A percentile compares a stretch with the other conserved stretches of the same genome.
phyloP scores from a whole-genome alignment of 2,797 vertebrate species.

The Molossus molossus region DNA sequence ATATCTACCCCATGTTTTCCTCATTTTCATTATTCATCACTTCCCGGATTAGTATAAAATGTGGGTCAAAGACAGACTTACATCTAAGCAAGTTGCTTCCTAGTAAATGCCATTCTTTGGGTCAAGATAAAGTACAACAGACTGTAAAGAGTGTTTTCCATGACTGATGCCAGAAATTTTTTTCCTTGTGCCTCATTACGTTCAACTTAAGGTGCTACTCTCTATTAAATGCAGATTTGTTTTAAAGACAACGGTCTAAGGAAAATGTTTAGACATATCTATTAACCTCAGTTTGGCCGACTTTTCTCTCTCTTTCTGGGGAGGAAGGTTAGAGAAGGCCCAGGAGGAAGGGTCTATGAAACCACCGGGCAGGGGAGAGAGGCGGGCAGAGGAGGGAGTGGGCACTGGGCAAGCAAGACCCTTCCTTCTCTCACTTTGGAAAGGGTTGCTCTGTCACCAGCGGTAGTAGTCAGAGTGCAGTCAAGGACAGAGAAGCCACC shows the following conservation, averaged over 20 bases:
- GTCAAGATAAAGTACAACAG: conserved; percentile 25
- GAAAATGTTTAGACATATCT: background rate
- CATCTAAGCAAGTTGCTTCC: background rate
- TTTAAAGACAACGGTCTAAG: background rate
- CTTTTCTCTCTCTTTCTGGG: background rate
- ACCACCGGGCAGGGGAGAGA: background rate
- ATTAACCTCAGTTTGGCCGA: background rate
- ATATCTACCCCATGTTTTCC: background rate
- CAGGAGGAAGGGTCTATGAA: background rate
- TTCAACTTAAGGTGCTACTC: background rate
- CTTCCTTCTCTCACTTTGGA: background rate
- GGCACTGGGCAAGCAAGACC: background rate
- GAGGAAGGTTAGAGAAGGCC: background rate
- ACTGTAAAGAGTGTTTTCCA: background rate
- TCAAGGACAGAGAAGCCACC: background rate
- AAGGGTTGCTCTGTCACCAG: background rate
- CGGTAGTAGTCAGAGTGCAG: background rate
- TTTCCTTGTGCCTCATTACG: background rate
- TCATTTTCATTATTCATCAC: background rate
- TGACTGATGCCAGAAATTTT: background rate
- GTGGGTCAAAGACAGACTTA: background rate
- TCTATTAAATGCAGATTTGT: background rate
- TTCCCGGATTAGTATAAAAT: conserved; percentile 9
- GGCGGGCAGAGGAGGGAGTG: background rate
- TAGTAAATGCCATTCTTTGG: background rate